These are phyloP conservation scores for Thereva nobilitata DNA, from an alignment of 2,888 invertebrate genomes.

Conservation along the genomic window DNA sequence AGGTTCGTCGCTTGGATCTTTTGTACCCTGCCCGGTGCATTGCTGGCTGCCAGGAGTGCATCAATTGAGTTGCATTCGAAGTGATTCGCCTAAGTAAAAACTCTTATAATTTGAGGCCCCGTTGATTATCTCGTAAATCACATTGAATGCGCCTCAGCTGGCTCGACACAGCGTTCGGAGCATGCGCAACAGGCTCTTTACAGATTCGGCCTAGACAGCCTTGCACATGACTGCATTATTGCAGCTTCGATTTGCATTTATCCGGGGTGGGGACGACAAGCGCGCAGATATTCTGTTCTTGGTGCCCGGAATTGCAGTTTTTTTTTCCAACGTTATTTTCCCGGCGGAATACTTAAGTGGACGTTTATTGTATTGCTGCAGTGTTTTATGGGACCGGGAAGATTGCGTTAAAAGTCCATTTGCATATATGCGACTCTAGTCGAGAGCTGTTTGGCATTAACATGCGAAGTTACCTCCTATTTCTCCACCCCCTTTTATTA, in stretches of 20 bases:
- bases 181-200: not conserved
- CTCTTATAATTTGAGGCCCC: constrained; percentile 18
- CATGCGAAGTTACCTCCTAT: constrained; percentile 33
- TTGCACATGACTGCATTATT: constrained; percentile 12
- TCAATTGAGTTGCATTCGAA: not conserved
- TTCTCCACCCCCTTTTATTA: constrained; percentile 29
- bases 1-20: constrained; percentile 28
- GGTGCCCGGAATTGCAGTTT: constrained; percentile 8
- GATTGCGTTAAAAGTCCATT: constrained; percentile 38
- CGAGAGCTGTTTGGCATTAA: constrained; percentile 14
- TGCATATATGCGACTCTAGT: constrained; percentile 32
- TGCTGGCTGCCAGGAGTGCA: not conserved
- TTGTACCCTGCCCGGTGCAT: constrained; percentile 3
- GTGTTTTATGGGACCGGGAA: constrained; percentile 35
- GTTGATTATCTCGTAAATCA: constrained; percentile 39
- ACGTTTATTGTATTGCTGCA: constrained; percentile 37
- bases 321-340: constrained; percentile 24
- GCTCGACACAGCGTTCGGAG: constrained; percentile 5
- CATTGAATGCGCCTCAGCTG: constrained; percentile 31
- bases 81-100: not conserved
- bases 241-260: constrained; percentile 31
- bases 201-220: constrained; percentile 1
- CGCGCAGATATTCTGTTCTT: constrained; percentile 5
- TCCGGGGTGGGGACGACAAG: not conserved
- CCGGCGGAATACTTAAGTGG: constrained; percentile 32